Evolutionary conservation across 2,113 vertebrate genomes (phyloP).

Genomic region (Terrapene triunguis): DNA sequence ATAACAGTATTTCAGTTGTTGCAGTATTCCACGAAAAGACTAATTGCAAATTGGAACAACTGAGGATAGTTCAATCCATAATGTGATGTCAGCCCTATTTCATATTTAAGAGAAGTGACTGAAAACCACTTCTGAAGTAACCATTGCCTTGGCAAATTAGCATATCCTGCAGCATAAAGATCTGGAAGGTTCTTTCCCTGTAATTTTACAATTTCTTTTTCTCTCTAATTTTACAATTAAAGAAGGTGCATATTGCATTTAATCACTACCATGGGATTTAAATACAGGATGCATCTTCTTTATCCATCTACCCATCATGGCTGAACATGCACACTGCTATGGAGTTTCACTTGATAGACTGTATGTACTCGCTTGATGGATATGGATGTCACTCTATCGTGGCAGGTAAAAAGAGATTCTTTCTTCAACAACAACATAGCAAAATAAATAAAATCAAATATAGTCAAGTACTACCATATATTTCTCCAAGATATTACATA

Average conservation of each 20-base stretch:
- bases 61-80: conserved; percentile 54
- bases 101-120: conserved; percentile 17
- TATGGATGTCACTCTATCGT: neutral
- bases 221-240: neutral
- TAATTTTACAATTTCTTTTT: conserved; percentile 31
- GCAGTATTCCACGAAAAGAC: conserved; percentile 49
- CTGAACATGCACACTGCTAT: neutral
- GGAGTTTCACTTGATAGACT: neutral
- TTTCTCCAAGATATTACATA: neutral
- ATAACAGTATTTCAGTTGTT: conserved; percentile 48
- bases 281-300: conserved; percentile 2
- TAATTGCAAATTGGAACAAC: conserved; percentile 53
- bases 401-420: neutral
- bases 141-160: conserved; percentile 45
- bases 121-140: conserved; percentile 52
- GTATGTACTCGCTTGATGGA: neutral
- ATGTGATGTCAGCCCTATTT: conserved; percentile 50
- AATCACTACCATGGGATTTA: conserved; percentile 5
- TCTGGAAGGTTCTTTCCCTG: conserved; percentile 32
- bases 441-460: neutral
- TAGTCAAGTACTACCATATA: neutral
- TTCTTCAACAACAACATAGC: neutral
- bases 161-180: conserved; percentile 39
- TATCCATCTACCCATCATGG: neutral
- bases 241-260: neutral